phyloP scores from a whole-genome alignment of 2,888 invertebrate species.

The Ophonus ardosiacus region DNA sequence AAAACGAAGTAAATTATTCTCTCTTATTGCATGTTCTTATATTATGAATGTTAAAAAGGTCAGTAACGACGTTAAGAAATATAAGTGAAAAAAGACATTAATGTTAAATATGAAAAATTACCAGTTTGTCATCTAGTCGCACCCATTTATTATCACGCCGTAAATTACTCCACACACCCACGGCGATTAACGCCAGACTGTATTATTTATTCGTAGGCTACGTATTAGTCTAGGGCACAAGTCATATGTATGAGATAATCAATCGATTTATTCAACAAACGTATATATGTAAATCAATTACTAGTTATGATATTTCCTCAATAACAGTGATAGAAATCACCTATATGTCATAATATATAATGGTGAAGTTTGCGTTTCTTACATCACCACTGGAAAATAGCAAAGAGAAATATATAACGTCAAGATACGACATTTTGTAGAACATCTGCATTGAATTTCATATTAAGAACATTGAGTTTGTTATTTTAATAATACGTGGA shows the following conservation, averaged over 20 bases:
- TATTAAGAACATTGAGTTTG: no score
- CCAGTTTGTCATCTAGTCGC: neutral
- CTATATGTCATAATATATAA: neutral
- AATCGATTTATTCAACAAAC: slow-evolving; percentile 36
- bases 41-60: slow-evolving; percentile 5
- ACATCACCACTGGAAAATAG: neutral
- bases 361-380: neutral
- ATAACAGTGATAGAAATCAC: slow-evolving; percentile 6
- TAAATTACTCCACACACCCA: slow-evolving; percentile 32
- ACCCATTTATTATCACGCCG: slow-evolving; percentile 34
- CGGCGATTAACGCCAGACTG: slow-evolving; percentile 13
- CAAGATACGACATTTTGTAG: no score
- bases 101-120: slow-evolving; percentile 35
- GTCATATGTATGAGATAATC: neutral
- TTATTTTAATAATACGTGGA: no score
- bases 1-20: neutral
- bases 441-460: no score
- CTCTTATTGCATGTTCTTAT: neutral
- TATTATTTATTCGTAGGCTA: slow-evolving; percentile 5
- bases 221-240: neutral
- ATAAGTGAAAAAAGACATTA: neutral
- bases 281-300: slow-evolving; percentile 24
- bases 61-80: slow-evolving; percentile 9
- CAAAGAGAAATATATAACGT: no score
- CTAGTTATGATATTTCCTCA: slow-evolving; percentile 21